Evolutionary conservation across 2,113 vertebrate species (phyloP), one percentile per base, ranked within the genome.

Genomic region (Hydrochoerus hydrochaeris): DNA sequence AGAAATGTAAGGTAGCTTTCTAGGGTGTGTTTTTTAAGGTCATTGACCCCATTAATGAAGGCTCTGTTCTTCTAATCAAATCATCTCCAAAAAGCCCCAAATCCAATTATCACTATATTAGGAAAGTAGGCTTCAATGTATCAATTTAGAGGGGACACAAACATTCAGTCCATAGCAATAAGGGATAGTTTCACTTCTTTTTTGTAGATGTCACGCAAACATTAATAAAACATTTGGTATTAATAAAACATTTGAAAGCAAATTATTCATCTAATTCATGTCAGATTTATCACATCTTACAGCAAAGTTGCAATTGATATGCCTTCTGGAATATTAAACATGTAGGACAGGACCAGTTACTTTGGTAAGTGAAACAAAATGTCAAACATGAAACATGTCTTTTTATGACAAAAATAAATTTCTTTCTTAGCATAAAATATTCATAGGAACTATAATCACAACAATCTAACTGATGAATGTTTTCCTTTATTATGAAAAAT

Each of bases 251-350:
- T 97, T 95, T 75, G 93, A 97, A 97, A 95, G 88, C 44, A 98
- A 98, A 92, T 38, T 96, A 85, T 97, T 97, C 95, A 98, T 98
- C 28, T 91, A 97, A 97, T 97, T 98, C 97, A 98, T 95, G 82
- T 97, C 96, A 97, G 89, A 98, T 97, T 90, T 95, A 95, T 98
- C 41, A 86, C 95, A 95, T 95, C 81, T 98, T 96, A 97, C 90
- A 97, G 96, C 87, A 93, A 94, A 90, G 88, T 98, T 97, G 67
- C 88, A 98, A 98, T 95, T 98, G 92, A 97, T 94, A 98, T 97
- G 86, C 96, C 97, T 82, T 97, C 83, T 96, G 98, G 97, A 95
- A 98, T 97, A 98, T 98, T 98, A 98, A 98, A 94, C 92, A 96
- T 95, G 94, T 86, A 90, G 82, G 96, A 96, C 96, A 65, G 19